These are phyloP conservation scores for Ellobius talpinus DNA, from an alignment of 2,113 vertebrate species.

Conservation along the genomic window DNA sequence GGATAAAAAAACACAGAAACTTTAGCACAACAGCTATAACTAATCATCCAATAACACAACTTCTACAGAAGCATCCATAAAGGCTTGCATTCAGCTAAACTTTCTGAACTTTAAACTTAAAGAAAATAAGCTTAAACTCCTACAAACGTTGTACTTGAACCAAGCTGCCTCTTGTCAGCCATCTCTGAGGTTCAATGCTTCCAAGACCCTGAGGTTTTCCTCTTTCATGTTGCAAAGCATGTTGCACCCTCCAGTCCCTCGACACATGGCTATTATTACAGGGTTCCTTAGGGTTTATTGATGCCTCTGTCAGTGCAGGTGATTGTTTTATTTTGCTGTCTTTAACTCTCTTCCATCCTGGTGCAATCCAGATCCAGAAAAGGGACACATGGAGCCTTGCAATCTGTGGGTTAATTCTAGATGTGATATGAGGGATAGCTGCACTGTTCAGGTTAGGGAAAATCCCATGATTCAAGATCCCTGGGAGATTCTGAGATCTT, in stretches of 20 bases:
- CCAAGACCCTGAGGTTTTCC: neutral
- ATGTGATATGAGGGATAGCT: neutral
- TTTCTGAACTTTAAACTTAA: conserved; percentile 19
- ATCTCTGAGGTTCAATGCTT: neutral
- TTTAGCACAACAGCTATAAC: neutral
- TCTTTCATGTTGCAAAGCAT: neutral
- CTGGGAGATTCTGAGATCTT: neutral
- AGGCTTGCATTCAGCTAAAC: neutral
- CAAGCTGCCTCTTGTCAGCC: neutral
- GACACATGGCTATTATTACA: too few species aligned
- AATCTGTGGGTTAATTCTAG: neutral
- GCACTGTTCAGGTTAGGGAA: neutral
- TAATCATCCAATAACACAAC: neutral
- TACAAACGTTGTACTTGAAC: neutral
- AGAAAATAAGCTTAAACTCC: neutral
- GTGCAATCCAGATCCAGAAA: neutral
- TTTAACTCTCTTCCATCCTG: neutral
- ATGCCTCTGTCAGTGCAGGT: neutral
- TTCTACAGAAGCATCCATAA: neutral
- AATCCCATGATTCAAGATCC: neutral
- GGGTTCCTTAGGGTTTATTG: neutral
- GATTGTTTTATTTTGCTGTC: neutral
- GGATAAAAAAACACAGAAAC: neutral
- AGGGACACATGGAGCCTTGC: neutral
- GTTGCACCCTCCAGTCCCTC: accelerated